A percentile compares a stretch with the other conserved stretches of the same genome.
Evolutionary conservation across 1,140 invertebrate genomes (phyloP).

Genomic region (Nylanderia fulva): DNA sequence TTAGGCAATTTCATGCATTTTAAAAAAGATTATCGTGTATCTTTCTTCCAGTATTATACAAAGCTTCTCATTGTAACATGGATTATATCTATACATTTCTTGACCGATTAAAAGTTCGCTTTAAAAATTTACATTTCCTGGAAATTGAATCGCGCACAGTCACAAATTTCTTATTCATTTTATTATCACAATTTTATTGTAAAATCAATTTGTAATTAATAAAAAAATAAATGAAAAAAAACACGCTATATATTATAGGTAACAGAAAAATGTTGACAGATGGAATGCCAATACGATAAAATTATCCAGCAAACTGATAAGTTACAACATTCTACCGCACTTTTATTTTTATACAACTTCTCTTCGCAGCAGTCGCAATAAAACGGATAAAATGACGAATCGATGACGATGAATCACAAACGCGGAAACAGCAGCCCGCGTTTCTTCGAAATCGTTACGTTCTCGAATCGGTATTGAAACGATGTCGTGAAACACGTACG

Average conservation of each 20-base stretch:
- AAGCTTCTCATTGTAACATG: constrained; percentile 10
- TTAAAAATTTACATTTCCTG: neutral
- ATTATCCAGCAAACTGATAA: neutral
- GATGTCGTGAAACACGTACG: constrained; percentile 46
- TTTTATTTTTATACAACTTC: neutral
- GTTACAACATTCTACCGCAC: neutral
- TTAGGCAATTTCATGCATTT: constrained; percentile 1
- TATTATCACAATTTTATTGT: neutral
- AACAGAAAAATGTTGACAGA: neutral
- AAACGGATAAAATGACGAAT: neutral
- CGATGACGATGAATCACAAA: constrained; percentile 32
- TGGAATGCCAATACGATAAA: neutral
- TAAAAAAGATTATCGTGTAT: constrained; percentile 31
- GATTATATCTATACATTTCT: neutral
- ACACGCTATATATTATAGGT: neutral
- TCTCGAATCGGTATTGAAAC: constrained; percentile 46
- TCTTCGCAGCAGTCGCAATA: neutral
- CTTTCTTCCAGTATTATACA: neutral
- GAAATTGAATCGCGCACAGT: neutral
- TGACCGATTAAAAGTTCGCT: neutral
- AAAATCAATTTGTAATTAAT: neutral
- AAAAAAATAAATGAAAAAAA: neutral
- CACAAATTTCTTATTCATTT: neutral
- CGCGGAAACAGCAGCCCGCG: neutral
- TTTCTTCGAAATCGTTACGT: constrained; percentile 23